Evolutionary conservation across 2,888 invertebrate species (phyloP), one percentile per base, ranked within the genome.

Genomic region (Margaritifera margaritifera): DNA sequence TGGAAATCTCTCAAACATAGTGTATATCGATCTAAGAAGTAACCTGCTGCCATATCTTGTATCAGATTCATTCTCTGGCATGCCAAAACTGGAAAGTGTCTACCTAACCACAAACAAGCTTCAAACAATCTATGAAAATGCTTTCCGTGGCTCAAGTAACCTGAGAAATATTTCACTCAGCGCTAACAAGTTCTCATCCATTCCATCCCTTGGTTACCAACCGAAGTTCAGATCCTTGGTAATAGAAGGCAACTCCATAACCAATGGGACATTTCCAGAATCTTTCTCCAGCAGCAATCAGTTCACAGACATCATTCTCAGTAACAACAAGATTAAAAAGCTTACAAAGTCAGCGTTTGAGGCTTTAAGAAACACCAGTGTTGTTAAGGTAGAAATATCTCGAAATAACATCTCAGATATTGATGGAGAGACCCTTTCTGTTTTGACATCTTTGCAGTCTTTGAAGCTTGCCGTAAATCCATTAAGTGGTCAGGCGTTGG

Each of bases 401-500:
- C 77, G 80, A 31, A 83, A 81, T 64, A 63, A 70, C 8, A 80
- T 85, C 6, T 59, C 63, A 52, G 53, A 63, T n/a, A 77, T 82
- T 54, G 72, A 72, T 5, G 61, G 70, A 1, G 75, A 68, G 3
- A 73, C 83, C 6, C 80, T 85, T 58, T 15, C 50, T 4, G 74
- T 71, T 1, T 66, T 84, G 52, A 72, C 42, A 1, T 68, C 78
- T 11, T 74, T 84, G 1, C 64, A 64, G 56, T 85, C 85, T 8
- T 62, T 85, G 24, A 81, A 78, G 65, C 65, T 85, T 20, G 81
- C 81, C 1, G 62, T 69, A 50, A 85, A 85, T 58, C 83, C 81
- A 1, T 63, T 85, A 5, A 74, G 77, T 31, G 72, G 78, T n/a
- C 6, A 19, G 3, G 76, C 69, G 24, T 70, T 85, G 11, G 65